Evolutionary conservation across 2,797 vertebrate species (phyloP).

Genomic region (Sebastes diploproa): DNA sequence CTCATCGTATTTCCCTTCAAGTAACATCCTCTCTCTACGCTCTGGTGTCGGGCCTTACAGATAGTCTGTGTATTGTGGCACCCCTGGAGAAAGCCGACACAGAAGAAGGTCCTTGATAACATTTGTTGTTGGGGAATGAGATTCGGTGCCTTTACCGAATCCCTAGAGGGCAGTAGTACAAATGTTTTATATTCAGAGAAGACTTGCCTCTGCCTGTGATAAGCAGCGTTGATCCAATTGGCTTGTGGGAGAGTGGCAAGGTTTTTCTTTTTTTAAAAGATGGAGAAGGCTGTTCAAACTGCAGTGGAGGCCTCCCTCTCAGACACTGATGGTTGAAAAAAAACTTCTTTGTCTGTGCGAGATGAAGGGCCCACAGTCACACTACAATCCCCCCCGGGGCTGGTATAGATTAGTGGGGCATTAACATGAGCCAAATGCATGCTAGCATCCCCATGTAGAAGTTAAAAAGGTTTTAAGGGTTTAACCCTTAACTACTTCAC

Average conservation of each 20-base stretch:
- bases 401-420: conserved; percentile 24
- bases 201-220: conserved; percentile 59
- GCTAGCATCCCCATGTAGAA: conserved; percentile 2
- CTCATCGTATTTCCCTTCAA: conserved; percentile 43
- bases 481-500: conserved; percentile 23
- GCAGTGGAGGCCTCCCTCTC: conserved; percentile 18
- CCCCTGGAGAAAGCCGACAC: conserved; percentile 50
- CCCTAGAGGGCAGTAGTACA: conserved; percentile 75
- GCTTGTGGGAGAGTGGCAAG: conserved; percentile 30
- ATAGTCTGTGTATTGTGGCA: conserved; percentile 36
- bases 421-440: conserved; percentile 34
- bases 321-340: background rate
- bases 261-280: conserved; percentile 19
- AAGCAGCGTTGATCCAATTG: conserved; percentile 66
- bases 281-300: conserved; percentile 28
- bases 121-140: conserved; percentile 65
- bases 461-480: conserved; percentile 20
- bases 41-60: conserved; percentile 13
- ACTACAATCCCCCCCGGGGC: conserved; percentile 17
- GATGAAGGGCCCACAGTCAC: conserved; percentile 34
- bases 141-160: conserved; percentile 66
- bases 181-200: conserved; percentile 71
- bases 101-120: conserved; percentile 65
- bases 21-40: conserved; percentile 26
- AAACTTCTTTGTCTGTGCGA: conserved; percentile 21